Evolutionary conservation across 92 coral and sea anemone species (phyloP).

Genomic region (Parazoanthus atlanticus): DNA sequence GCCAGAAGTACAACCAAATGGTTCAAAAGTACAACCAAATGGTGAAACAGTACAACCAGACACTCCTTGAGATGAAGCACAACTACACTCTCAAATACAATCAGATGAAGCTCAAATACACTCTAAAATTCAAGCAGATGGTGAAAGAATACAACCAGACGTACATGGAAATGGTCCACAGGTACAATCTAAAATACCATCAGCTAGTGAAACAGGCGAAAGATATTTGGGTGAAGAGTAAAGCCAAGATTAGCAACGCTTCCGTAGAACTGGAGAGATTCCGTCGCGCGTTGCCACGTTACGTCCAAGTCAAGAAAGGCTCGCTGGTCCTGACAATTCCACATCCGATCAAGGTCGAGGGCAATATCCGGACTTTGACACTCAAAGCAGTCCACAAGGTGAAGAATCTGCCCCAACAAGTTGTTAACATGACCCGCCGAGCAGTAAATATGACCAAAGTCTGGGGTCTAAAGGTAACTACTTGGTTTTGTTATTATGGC

Average conservation of each 20-base stretch:
- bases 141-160: slow-evolving; percentile 25
- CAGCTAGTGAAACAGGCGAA: not conserved
- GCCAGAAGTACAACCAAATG: not conserved
- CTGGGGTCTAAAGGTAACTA: slow-evolving; percentile 15
- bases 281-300: slow-evolving; percentile 61
- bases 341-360: slow-evolving; percentile 61
- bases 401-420: slow-evolving; percentile 52
- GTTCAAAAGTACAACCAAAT: not conserved
- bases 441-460: slow-evolving; percentile 66
- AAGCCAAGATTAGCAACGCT: slow-evolving; percentile 29
- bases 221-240: slow-evolving; percentile 1
- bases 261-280: slow-evolving; percentile 24
- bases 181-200: not conserved
- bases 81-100: not conserved
- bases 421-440: slow-evolving; percentile 62
- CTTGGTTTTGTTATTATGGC: not conserved
- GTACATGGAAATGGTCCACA: not conserved
- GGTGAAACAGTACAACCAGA: not conserved
- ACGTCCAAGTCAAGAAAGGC: slow-evolving; percentile 69
- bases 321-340: slow-evolving; percentile 69
- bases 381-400: slow-evolving; percentile 61
- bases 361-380: slow-evolving; percentile 59
- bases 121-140: slow-evolving; percentile 9
- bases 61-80: slow-evolving; percentile 18
- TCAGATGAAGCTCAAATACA: not conserved